Evolutionary conservation across 2,888 invertebrate genomes (phyloP), one percentile per base, ranked within the genome.

Genomic region (Isotomurus palustris): DNA sequence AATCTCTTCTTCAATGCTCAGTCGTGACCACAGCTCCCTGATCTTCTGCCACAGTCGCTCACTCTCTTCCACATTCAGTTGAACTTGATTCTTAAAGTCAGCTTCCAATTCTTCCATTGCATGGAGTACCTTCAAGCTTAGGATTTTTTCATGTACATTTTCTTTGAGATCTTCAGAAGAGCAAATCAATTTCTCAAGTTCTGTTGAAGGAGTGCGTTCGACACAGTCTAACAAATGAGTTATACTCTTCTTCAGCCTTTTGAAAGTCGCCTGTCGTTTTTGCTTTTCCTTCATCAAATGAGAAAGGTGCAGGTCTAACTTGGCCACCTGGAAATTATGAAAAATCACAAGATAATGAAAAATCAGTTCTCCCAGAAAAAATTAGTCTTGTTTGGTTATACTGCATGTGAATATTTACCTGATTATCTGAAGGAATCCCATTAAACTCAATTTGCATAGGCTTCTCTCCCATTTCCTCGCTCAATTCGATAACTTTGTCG

Each of bases 401-500:
- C 38, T 41, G 28, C 19, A 4, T 14, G 21, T 40, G 14, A 32
- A 22, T 40, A 4, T 5, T 32, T 41, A 63, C 63, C 54, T 64
- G 60, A 29, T 48, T n/a, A 50, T 64, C 63, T 4, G 63, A 55
- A 1, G 63, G 63, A 35, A 64, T 64, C 6, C 63, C 63, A 40
- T 60, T 43, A 29, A 64, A 64, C 8, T 56, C 43, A 5, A 64
- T 44, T 2, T n/a, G 19, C 32, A 47, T 50, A 10, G 58, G 58
- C 3, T 22, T 14, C 50, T 64, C 63, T 6, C 48, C 60, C 10
- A 64, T 19, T 12, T 60, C 60, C 1, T 24, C 47, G 12, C 44
- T 32, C 17, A 64, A 17, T 19, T 53, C 25, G 1, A 53, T 19
- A 2, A 64, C 50, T 21, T 55, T 14, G n/a, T 29, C 40, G 19